Evolutionary conservation across 2,797 vertebrate genomes (phyloP), one percentile per base, ranked within the genome.

Genomic region (Ctenopoma multispine): DNA sequence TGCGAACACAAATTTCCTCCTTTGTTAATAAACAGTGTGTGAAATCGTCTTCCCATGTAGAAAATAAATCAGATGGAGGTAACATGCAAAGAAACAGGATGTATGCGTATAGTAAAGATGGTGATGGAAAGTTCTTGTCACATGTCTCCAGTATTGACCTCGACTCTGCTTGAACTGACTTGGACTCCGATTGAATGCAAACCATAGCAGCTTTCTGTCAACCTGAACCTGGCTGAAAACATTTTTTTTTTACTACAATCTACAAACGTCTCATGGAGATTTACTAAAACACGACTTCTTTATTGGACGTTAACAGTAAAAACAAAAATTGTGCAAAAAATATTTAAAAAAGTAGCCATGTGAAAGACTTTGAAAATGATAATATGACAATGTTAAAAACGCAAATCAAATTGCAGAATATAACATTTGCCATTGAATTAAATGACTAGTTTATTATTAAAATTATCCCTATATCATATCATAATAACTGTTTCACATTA

Each of bases 31-130:
- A 40, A 29, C 4, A 50, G 23, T 21, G 23, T 40, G 41, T 48
- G 38, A 63, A 24, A 70, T 17, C 31, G 58, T 75, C 21, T 75
- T 64, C 66, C 54, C 40, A 60, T 29, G 17, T 9, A 34, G 49
- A 41, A 55, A 18, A 59, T 7, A 3, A 7, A 59, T 76, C 54
- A 63, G 48, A 24, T 53, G 71, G 49, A 41, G 43, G 17, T 55
- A 48, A 60, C 18, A 15, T 7, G 36, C 54, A 49, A 23, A 54
- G 67, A 61, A 77, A 71, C 41, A 65, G 68, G 62, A 61, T 50
- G 55, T 41, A 64, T 18, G 24, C 31, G 29, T 20, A 57, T 13
- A 38, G 23, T 41, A 53, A 17, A 24, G 31, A 53, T 15, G n/a
- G 13, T 41, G 47, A 14, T 13, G 31, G 47, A 72, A 63, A 63